Conservation (phyloP, 2,797 vertebrate genomes). For the Psittacula echo region DNA sequence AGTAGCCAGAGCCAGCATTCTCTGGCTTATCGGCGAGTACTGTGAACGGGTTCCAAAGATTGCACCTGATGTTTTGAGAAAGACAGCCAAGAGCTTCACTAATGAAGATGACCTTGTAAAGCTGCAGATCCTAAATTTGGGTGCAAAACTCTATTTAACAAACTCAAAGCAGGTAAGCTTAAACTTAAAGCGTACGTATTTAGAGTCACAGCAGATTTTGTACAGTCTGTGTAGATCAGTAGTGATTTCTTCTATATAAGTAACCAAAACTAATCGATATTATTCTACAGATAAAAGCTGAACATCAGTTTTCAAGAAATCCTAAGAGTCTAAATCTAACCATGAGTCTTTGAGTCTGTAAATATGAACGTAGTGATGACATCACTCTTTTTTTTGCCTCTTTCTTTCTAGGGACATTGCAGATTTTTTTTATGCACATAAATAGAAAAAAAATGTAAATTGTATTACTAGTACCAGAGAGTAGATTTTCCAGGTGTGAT, state of each 20-base stretch:
- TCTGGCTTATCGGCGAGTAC: constrained; percentile 97
- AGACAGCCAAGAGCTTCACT: constrained; percentile 93
- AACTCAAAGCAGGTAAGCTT: constrained; percentile 94
- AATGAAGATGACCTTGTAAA: constrained; percentile 95
- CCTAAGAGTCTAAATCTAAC: background rate
- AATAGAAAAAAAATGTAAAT: background rate
- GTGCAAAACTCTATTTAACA: constrained; percentile 95
- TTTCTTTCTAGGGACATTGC: background rate
- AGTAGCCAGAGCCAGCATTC: constrained; percentile 96
- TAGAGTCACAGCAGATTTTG: background rate
- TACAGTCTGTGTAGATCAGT: background rate
- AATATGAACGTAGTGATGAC: background rate
- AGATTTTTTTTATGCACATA: background rate
- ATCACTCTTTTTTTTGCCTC: background rate
- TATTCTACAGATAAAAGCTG: background rate
- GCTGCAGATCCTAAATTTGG: constrained; percentile 92
- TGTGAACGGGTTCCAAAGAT: constrained; percentile 96
- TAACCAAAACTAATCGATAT: background rate
- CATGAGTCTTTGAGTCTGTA: background rate
- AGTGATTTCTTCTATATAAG: background rate
- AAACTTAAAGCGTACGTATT: background rate
- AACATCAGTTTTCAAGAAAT: background rate
- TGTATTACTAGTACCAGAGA: background rate
- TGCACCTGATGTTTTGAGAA: constrained; percentile 94
- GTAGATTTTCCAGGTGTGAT: background rate